A percentile compares a stretch with the other conserved stretches of the same genome.
Conservation (phyloP, 2,888 invertebrate genomes). For the Frankliniella intonsa region DNA sequence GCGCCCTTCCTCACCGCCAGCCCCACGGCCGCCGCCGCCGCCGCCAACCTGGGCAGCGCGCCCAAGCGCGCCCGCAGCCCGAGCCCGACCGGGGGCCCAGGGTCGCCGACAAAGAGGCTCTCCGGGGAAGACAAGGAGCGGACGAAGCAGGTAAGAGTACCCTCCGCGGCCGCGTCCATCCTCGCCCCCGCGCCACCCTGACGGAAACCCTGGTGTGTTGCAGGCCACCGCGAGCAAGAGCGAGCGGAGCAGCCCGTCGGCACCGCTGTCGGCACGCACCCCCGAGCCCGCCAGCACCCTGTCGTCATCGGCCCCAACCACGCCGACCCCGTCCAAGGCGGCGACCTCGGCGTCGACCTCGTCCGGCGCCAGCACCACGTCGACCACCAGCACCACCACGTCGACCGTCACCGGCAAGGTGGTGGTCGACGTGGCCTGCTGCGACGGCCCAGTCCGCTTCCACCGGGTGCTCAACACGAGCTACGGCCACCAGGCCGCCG, state of each 20-base stretch:
- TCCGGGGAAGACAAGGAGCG: background rate
- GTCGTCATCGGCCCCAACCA: background rate
- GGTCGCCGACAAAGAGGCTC: background rate
- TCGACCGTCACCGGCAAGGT: constrained; percentile 49
- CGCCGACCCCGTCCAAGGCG: constrained; percentile 31
- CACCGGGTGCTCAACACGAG: constrained; percentile 79
- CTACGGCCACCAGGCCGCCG: constrained; percentile 51
- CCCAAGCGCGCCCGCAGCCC: constrained; percentile 29
- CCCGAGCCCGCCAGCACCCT: constrained; percentile 28
- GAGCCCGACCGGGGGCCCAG: background rate
- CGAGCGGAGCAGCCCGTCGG: background rate
- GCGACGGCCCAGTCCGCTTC: constrained; percentile 85
- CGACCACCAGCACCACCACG: constrained; percentile 32
- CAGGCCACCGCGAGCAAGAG: background rate
- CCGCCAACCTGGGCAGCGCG: background rate
- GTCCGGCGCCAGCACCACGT: constrained; percentile 34
- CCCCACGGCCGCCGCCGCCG: background rate
- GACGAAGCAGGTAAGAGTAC: background rate
- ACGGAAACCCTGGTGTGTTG: background rate
- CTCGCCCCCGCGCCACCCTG: background rate
- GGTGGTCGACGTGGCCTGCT: constrained; percentile 81
- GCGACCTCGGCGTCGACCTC: constrained; percentile 33
- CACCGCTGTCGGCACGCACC: constrained; percentile 29
- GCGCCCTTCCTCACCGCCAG: constrained; percentile 32
- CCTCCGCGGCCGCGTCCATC: background rate